phyloP scores from a whole-genome alignment of 2,797 vertebrate species.

The Trachurus trachurus region DNA sequence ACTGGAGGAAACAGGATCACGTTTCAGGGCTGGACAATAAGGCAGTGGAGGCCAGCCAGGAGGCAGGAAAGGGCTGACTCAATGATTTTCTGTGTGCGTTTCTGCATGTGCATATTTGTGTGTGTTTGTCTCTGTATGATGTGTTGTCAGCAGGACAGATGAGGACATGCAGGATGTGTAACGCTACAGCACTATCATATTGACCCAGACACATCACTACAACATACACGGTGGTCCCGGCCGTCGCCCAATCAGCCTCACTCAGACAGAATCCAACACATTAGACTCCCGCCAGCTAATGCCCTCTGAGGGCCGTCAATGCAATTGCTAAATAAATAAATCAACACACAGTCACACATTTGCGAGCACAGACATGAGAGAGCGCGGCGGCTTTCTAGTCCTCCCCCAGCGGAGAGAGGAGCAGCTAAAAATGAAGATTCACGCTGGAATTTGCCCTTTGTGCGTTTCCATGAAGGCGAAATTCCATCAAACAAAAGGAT shows the following conservation, averaged over 20 bases:
- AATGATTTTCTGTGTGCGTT: slow-evolving; percentile 22
- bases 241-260: slow-evolving; percentile 22
- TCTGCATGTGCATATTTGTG: slow-evolving; percentile 1
- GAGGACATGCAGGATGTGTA: slow-evolving; percentile 42
- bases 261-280: slow-evolving; percentile 46
- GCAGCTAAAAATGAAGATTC: slow-evolving; percentile 11
- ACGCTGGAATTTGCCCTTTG: slow-evolving; percentile 40
- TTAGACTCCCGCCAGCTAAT: slow-evolving; percentile 35
- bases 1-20: slow-evolving; percentile 61
- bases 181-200: slow-evolving; percentile 31
- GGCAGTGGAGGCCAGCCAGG: slow-evolving; percentile 31
- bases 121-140: neutral
- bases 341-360: slow-evolving; percentile 26
- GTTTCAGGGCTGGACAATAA: slow-evolving; percentile 70
- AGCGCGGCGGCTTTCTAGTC: neutral
- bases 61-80: slow-evolving; percentile 65
- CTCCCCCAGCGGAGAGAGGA: neutral
- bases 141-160: slow-evolving; percentile 40
- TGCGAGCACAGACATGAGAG: neutral
- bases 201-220: slow-evolving; percentile 50
- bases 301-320: slow-evolving; percentile 28
- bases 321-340: slow-evolving; percentile 45
- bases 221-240: slow-evolving; percentile 9
- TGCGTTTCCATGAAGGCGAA: too few species aligned
- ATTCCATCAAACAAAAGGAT: slow-evolving; percentile 29